Base-by-base conservation (phyloP, 2,797 vertebrate genomes). In the Melanotaenia trifasciata region DNA sequence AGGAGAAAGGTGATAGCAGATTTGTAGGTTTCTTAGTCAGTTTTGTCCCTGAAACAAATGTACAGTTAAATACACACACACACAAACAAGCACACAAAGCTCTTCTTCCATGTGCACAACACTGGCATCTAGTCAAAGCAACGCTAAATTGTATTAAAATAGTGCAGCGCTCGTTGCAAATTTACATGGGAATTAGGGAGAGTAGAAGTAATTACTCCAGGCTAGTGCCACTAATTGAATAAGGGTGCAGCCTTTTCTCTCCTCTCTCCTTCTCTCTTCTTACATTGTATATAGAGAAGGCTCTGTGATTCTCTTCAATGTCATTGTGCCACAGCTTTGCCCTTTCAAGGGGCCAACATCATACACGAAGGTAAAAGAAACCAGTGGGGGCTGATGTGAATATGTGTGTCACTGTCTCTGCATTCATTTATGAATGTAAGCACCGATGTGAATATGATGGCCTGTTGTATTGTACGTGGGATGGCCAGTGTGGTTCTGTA, bases 131-230 rank as follows among this genome's bases (percentile, higher is more conserved):
- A 87, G 87, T 93, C 90, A 93, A 93, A 90, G 85, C 89, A 91
- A 78, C 38, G 81, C 85, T 91, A 92, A 94, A 94, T 93, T 89
- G 89, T 87, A 94, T 94, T 94, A 94, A 93, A 93, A 94, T 88
- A 90, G 92, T 92, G 91, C 92, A 90, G 90, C 65, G 87, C 90
- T 93, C 74, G 85, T 92, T 51, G 84, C 90, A 92, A 93, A 94
- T 94, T 93, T 94, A 91, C 92, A 94, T 92, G 89, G 69, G 92
- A 93, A 94, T 94, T 91, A 94, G 91, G 90, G 86, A 92, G 90
- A 92, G 93, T 91, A 90, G 88, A 88, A 79, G 92, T 93, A 94
- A 94, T 94, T 93, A 94, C 92, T 89, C 82, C 11, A 51, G 88
- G 93, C 90, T 87, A 86, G 83, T 76, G 85, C 70, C 40, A 24